These are phyloP conservation scores for Cyclophora punctaria DNA, from an alignment of 2,888 invertebrate genomes.

Conservation along the genomic window DNA sequence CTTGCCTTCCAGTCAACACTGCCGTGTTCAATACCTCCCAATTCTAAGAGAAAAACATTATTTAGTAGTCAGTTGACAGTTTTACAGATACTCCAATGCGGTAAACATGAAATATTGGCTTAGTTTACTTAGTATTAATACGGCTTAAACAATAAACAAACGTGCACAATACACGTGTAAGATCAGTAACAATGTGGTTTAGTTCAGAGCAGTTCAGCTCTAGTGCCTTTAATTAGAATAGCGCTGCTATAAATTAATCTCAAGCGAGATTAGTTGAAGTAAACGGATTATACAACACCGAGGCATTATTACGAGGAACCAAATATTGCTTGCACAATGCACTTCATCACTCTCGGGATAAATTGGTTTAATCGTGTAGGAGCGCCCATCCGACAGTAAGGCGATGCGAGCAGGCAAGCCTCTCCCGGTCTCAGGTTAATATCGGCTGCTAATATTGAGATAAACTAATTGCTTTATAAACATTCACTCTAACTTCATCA, in stretches of 20 bases:
- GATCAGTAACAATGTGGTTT: slow-evolving; percentile 1
- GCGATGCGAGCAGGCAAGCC: slow-evolving; percentile 15
- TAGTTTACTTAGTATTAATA: background rate
- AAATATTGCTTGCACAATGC: slow-evolving; percentile 26
- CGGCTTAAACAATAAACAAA: too few species aligned
- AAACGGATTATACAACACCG: slow-evolving; percentile 1
- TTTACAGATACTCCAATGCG: background rate
- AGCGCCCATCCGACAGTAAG: slow-evolving; percentile 40
- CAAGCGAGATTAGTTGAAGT: slow-evolving; percentile 9
- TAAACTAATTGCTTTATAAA: slow-evolving; percentile 60
- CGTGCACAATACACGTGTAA: background rate
- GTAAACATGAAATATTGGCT: background rate
- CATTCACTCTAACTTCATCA: slow-evolving; percentile 47
- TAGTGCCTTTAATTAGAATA: slow-evolving; percentile 13
- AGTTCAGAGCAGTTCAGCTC: background rate
- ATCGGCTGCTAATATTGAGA: slow-evolving; percentile 47
- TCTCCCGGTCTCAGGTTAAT: slow-evolving; percentile 32
- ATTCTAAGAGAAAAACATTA: slow-evolving; percentile 77
- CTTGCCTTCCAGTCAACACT: slow-evolving; percentile 93
- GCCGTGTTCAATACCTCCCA: slow-evolving; percentile 97
- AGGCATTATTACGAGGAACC: slow-evolving; percentile 13
- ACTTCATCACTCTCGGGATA: slow-evolving; percentile 41
- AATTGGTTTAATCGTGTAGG: slow-evolving; percentile 44
- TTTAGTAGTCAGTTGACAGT: background rate
- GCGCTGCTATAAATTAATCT: slow-evolving; percentile 14